phyloP scores from a whole-genome alignment of 2,797 vertebrate genomes.

The Hafferia zeledoni region DNA sequence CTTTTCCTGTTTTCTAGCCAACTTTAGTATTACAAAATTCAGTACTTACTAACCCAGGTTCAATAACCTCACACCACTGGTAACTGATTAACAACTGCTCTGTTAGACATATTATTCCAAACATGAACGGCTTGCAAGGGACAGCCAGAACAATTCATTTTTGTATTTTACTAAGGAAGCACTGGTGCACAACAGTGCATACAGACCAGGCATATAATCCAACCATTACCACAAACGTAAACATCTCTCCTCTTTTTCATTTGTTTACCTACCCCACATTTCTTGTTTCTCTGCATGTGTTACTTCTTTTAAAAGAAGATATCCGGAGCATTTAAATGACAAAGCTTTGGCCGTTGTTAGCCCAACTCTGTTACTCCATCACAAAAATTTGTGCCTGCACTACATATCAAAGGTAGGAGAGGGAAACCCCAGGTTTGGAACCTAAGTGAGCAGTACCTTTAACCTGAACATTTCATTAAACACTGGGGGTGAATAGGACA shows the following conservation, averaged over 20 bases:
- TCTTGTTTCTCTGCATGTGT: neutral
- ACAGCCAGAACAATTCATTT: neutral
- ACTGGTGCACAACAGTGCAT: neutral
- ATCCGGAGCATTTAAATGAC: neutral
- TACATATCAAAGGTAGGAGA: neutral
- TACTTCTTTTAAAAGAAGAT: neutral
- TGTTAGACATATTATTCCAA: neutral
- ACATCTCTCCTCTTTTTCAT: neutral
- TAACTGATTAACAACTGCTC: neutral
- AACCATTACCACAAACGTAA: neutral
- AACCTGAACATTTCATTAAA: neutral
- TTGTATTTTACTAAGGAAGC: neutral
- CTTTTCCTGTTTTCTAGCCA: neutral
- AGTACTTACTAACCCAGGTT: neutral
- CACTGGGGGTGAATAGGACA: neutral
- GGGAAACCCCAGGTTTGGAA: neutral
- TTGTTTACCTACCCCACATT: neutral
- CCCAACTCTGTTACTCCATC: neutral
- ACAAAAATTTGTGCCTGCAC: neutral
- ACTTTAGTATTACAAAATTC: neutral
- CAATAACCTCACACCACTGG: neutral
- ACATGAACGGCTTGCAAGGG: neutral
- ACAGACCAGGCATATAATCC: neutral
- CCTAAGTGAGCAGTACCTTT: neutral
- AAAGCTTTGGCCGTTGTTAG: neutral